Conservation (phyloP, 2,888 invertebrate genomes). For the Tetheella fluctuosa region DNA sequence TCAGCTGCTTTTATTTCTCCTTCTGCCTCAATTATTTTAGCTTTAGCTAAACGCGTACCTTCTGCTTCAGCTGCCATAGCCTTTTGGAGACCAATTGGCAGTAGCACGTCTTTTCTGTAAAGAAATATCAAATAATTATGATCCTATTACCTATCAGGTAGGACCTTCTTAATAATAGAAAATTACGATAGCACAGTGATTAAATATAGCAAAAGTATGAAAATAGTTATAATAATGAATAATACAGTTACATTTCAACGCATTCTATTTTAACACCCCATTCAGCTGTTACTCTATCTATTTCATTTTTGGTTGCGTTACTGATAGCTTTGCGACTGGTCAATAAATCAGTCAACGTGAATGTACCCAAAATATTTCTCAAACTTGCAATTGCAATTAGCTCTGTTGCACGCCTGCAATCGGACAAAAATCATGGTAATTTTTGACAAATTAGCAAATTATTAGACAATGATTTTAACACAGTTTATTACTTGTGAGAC, state of each 20-base stretch:
- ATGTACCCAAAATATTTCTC: constrained; percentile 86
- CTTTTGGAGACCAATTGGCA: constrained; percentile 61
- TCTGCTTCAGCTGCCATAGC: constrained; percentile 70
- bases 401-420: constrained; percentile 63
- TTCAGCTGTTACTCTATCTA: constrained; percentile 76
- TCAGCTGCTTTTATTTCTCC: constrained; percentile 66
- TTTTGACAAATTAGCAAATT: not conserved
- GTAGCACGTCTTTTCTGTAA: constrained; percentile 54
- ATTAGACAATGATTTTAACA: constrained; percentile 8
- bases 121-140: not conserved
- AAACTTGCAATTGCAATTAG: constrained; percentile 73
- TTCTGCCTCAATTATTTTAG: constrained; percentile 63
- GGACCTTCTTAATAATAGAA: constrained; percentile 14
- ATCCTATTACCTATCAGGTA: not conserved
- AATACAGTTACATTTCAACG: constrained; percentile 82
- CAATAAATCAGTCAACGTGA: constrained; percentile 85
- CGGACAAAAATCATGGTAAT: not conserved
- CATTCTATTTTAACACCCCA: constrained; percentile 86
- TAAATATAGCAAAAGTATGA: constrained; percentile 41
- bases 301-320: constrained; percentile 74
- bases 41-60: constrained; percentile 61
- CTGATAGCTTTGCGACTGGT: constrained; percentile 85
- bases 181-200: constrained; percentile 29
- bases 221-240: not conserved
- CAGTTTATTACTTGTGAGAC: constrained; percentile 45